phyloP scores from a whole-genome alignment of 2,797 vertebrate genomes.

The Halcyon smyrnensis region DNA sequence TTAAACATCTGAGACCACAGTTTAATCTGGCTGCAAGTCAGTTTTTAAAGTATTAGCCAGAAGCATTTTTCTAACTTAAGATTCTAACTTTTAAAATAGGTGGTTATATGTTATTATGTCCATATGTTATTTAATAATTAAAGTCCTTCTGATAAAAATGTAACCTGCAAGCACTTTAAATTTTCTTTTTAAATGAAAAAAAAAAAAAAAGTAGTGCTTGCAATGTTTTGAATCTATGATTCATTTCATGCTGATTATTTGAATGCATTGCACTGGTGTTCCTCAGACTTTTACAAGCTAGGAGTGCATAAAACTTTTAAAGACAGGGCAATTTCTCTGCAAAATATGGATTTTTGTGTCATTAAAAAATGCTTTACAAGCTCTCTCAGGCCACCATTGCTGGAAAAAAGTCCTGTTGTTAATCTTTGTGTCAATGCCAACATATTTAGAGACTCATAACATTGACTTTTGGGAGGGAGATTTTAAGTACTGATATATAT shows the following conservation, averaged over 20 bases:
- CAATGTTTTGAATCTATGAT: neutral
- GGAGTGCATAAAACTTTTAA: neutral
- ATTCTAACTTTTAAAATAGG: slow-evolving; percentile 23
- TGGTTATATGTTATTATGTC: neutral
- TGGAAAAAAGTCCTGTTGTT: slow-evolving; percentile 56
- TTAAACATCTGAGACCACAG: neutral
- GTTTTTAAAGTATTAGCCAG: neutral
- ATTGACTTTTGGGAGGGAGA: neutral
- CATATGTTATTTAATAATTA: neutral
- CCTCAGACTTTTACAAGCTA: slow-evolving; percentile 10
- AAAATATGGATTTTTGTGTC: slow-evolving; percentile 62
- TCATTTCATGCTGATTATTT: neutral
- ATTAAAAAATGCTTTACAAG: slow-evolving; percentile 57
- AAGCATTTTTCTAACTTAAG: neutral
- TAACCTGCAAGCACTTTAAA: neutral
- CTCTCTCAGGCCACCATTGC: slow-evolving; percentile 1
- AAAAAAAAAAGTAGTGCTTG: neutral
- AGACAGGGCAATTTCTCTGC: slow-evolving; percentile 47
- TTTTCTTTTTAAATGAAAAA: slow-evolving; percentile 28
- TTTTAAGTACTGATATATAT: neutral
- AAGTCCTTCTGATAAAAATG: neutral
- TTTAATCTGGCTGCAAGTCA: neutral
- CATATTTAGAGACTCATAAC: neutral
- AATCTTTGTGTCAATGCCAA: neutral
- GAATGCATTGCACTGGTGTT: neutral